Conservation (phyloP, 2,113 vertebrate genomes). For the Calidris pugnax region DNA sequence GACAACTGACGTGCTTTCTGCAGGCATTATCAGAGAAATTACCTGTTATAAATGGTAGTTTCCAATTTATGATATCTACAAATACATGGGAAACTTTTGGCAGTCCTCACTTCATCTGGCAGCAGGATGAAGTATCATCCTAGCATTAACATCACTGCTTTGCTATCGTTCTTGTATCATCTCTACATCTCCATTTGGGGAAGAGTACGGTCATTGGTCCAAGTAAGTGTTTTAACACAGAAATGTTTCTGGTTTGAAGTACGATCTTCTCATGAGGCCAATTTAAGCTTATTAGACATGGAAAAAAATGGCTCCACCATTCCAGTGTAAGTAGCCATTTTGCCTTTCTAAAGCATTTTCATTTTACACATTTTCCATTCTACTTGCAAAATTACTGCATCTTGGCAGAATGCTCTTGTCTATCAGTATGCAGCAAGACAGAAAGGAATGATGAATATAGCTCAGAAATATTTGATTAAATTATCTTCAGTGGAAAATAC, state of each 20-base stretch:
- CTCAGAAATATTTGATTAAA: slow-evolving; percentile 37
- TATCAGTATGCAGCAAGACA: neutral
- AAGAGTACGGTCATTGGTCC: neutral
- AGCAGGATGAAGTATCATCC: neutral
- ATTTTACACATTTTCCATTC: neutral
- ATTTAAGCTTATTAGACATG: neutral
- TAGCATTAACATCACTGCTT: neutral
- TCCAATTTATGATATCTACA: neutral
- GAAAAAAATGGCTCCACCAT: neutral
- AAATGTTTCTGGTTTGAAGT: neutral
- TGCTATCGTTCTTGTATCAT: neutral
- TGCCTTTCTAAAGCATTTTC: neutral
- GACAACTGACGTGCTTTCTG: neutral
- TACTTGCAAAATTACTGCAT: neutral
- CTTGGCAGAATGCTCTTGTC: neutral
- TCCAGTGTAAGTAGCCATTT: neutral
- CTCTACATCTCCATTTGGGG: neutral
- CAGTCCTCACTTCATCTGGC: neutral
- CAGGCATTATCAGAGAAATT: neutral
- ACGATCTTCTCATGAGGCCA: neutral
- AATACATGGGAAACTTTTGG: neutral
- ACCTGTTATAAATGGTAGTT: neutral
- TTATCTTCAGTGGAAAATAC: slow-evolving; percentile 4
- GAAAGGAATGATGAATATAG: neutral
- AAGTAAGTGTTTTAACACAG: neutral